Conservation (phyloP, 2,888 invertebrate genomes). For the Xanthia togata region DNA sequence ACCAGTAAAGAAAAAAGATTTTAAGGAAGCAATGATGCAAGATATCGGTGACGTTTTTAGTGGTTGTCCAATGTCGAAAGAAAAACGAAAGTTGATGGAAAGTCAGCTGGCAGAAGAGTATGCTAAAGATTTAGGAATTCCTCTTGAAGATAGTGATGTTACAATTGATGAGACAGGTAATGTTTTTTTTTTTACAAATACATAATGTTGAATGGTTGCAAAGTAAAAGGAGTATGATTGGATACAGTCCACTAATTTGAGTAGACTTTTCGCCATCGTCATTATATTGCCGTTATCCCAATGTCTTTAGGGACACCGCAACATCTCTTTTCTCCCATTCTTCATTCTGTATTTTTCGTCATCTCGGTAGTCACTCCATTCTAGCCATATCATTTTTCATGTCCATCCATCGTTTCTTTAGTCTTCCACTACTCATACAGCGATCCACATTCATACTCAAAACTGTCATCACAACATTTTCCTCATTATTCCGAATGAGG, state of each 20-base stretch:
- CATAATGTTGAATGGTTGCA: not conserved
- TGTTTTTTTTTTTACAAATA: not conserved
- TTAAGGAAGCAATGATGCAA: constrained; percentile 11
- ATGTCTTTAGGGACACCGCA: not conserved
- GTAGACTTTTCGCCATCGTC: not conserved
- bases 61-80: constrained; percentile 26
- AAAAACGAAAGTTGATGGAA: constrained; percentile 46
- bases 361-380: not conserved
- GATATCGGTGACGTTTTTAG: constrained; percentile 35
- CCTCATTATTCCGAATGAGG: not conserved
- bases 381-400: not conserved
- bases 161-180: constrained; percentile 27
- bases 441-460: too few species aligned
- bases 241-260: not conserved
- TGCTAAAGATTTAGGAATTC: constrained; percentile 29
- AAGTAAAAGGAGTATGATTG: not conserved
- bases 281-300: not conserved
- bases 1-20: constrained; percentile 27
- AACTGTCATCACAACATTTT: not conserved
- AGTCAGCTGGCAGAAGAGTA: constrained; percentile 34
- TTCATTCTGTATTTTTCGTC: not conserved
- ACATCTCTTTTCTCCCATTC: too few species aligned
- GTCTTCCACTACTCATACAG: not conserved
- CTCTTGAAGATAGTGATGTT: constrained; percentile 28
- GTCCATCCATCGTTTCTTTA: not conserved